Evolutionary conservation across 2,888 invertebrate genomes (phyloP), one percentile per base, ranked within the genome.

Genomic region (Drosophila anceps): DNA sequence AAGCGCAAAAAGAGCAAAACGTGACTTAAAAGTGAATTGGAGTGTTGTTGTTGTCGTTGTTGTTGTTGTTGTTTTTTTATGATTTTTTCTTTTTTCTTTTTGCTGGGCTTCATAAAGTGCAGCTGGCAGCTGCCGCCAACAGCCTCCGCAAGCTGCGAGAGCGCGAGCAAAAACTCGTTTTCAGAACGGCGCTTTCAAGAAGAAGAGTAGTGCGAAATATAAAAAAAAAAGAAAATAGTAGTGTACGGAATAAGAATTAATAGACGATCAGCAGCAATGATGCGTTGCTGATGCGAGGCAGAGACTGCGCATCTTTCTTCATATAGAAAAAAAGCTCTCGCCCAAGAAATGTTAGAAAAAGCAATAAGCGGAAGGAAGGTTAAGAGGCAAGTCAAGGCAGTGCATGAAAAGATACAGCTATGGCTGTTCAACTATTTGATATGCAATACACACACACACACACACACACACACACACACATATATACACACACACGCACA

Each of bases 11-110:
- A 81, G 90, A 88, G 87, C 88, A 86, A 90, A 86, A 88, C 86
- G 90, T 90, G 88, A 85, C 86, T 86, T 79, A 87, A 87, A 87
- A 87, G 87, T 87, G 90, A 87, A 87, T 87, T 87, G 86, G 69
- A 72, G 70, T 78, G 66, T 63, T 71, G 67, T 75, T 79, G 75
- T 53, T 78, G 66, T 63, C 68, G 67, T 75, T 79, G 75, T 53
- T 76, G 54, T 35, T 46, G 27, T 63, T 60, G 20, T 41, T 24
- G 24, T 24, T 24, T 24, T 72, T 59, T 65, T 70, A 37, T 55
- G 27, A 37, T 72, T 59, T 65, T 70, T 18, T 43, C 2, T 13
- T 29, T 13, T 54, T 12, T 29, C 31, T 48, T 74, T 46, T 41
- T 72, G 65, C 54, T 71, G 62, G 62, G 67, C 63, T 64, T 85